Base-by-base conservation (phyloP, 30 jellyfish, hydroid and myxozoan species). In the Haliclystus octoradiatus region DNA sequence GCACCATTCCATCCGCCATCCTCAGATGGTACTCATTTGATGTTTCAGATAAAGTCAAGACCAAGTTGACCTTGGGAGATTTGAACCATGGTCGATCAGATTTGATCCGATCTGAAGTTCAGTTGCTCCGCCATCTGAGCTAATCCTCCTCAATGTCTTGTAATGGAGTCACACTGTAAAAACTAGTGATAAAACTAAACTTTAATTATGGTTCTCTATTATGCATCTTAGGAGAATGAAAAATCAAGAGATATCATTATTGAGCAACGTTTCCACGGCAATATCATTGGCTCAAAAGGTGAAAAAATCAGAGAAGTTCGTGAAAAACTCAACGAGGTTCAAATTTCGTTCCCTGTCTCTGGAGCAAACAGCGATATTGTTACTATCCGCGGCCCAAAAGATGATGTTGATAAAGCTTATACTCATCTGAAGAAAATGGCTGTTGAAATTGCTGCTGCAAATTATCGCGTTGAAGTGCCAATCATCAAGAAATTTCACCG, bases 311-410 rank as follows among this genome's bases (percentile, higher is more conserved):
- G 71, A 26, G 93, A 70, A 63, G 80, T 88, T 78, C 70, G 94
- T 33, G 94, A 88, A 34, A 75, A 75, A 67, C 80, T 79, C 78
- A 46, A 77, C 69, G 94, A 88, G 1, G 97, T 88, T 67, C 97
- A 74, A 68, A 88, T 88, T 29, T 77, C 93, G 49, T 80, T 88
- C 62, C 97, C 97, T 2, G 97, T 79, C 26, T 79, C 97, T 19
- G 87, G 60, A 66, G 74, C 75, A 83, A 88, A 88, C 62, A 74
- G 94, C 79, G 94, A 71, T 31, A 79, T 88, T 26, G 97, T 88
- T 33, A 88, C 97, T 19, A 74, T 88, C 34, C 82, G 97, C 22
- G 97, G 97, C 35, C 97, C 97, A 14, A 80, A 80, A 61, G 94
- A 79, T 33, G 97, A 88, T 32, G 97, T 88, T 31, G 97, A 88